These are phyloP conservation scores for Forbesichthys papilliferus DNA, from an alignment of 2,113 vertebrate species.

Conservation along the genomic window DNA sequence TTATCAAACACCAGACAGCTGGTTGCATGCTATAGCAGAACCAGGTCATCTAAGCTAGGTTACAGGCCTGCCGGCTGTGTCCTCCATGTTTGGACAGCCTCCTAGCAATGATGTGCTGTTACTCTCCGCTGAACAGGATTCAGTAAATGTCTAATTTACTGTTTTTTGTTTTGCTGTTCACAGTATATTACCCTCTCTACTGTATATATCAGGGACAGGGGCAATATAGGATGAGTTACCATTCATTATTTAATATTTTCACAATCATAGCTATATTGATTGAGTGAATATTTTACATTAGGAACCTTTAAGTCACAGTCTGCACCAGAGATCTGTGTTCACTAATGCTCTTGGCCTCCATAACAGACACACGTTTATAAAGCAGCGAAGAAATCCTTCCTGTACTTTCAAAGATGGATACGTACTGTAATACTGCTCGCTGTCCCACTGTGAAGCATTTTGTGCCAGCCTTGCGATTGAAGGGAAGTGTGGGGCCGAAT, in stretches of 20 bases:
- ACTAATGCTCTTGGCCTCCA: neutral
- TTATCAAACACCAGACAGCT: conserved; percentile 62
- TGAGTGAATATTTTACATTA: neutral
- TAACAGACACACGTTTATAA: conserved; percentile 1
- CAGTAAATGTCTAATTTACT: neutral
- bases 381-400: conserved; percentile 13
- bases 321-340: neutral
- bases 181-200: too few relatives aligned
- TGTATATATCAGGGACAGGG: too few relatives aligned
- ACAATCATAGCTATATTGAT: too few relatives aligned
- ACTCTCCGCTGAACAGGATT: too few relatives aligned
- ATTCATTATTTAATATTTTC: neutral
- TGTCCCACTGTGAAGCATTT: conserved; percentile 34
- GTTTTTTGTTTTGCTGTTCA: neutral
- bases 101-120: conserved; percentile 14
- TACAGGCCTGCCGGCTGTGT: conserved; percentile 66
- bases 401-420: conserved; percentile 33
- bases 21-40: conserved; percentile 67
- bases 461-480: conserved; percentile 40
- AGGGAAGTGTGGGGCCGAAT: conserved; percentile 25
- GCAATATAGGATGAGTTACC: neutral
- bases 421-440: conserved; percentile 8
- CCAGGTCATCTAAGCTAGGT: conserved; percentile 68
- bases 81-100: conserved; percentile 38
- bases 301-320: neutral